Evolutionary conservation across 2,113 vertebrate genomes (phyloP).

Genomic region (Cichladusa arquata): DNA sequence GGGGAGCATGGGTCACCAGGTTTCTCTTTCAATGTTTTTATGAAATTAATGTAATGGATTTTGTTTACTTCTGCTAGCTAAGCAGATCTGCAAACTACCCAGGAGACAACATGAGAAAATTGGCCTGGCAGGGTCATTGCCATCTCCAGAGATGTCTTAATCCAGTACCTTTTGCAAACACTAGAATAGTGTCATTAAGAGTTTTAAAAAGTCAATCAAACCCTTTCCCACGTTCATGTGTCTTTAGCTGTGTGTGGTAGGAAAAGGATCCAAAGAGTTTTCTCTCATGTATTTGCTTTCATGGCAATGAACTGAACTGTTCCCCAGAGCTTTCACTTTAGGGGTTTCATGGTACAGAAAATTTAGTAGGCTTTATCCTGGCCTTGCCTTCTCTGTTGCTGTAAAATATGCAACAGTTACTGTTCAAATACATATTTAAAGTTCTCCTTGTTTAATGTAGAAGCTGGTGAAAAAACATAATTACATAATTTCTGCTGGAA

Average conservation of each 20-base stretch:
- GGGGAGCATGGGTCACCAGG: not conserved
- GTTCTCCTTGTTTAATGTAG: not conserved
- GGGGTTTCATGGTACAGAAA: conserved; percentile 1
- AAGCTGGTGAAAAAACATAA: not conserved
- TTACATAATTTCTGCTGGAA: not conserved
- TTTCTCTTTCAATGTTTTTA: not conserved
- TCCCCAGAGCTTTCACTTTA: not conserved
- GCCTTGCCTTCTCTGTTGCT: not conserved
- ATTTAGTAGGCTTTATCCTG: conserved; percentile 22
- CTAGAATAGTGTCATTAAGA: not conserved
- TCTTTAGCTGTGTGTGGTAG: conserved; percentile 38
- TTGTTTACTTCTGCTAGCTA: not conserved
- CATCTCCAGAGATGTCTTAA: not conserved
- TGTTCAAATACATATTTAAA: not conserved
- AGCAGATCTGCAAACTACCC: not conserved
- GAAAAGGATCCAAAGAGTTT: conserved; percentile 36
- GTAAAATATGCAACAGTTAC: not conserved
- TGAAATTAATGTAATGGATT: not conserved
- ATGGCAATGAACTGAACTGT: not conserved
- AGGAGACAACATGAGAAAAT: not conserved
- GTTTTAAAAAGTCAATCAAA: not conserved
- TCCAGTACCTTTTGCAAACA: not conserved
- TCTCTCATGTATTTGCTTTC: conserved; percentile 19
- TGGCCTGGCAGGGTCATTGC: not conserved
- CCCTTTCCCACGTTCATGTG: not conserved